Conservation (phyloP, 2,888 invertebrate species). For the Unio pictorum region DNA sequence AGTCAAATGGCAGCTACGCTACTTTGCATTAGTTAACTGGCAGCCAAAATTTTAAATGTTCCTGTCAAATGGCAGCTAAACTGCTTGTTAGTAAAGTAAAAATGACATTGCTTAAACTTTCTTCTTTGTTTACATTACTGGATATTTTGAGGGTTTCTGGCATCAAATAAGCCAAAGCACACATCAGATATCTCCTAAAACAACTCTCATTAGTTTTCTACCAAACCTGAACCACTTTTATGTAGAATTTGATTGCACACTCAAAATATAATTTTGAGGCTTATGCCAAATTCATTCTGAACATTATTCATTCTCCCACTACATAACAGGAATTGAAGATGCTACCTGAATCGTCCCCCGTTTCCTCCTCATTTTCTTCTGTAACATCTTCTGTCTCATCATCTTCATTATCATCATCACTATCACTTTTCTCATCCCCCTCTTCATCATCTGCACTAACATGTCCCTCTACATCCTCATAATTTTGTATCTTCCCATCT, state of each 20-base stretch:
- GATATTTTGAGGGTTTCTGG: too few relatives aligned
- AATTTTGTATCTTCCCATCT: constrained; percentile 43
- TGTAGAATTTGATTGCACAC: neutral
- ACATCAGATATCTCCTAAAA: neutral
- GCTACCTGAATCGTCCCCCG: constrained; percentile 8
- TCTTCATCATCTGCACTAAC: constrained; percentile 47
- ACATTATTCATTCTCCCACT: neutral
- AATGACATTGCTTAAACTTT: too few relatives aligned
- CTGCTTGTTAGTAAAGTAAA: too few relatives aligned
- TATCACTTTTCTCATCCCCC: constrained; percentile 67
- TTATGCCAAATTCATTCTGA: too few relatives aligned
- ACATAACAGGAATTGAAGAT: constrained; percentile 1
- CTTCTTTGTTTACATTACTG: too few relatives aligned
- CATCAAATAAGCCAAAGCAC: too few relatives aligned
- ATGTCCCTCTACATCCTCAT: constrained; percentile 29
- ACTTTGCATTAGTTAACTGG: too few relatives aligned
- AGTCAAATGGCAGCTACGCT: too few relatives aligned
- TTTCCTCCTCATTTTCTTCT: constrained; percentile 44
- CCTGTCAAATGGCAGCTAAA: too few relatives aligned
- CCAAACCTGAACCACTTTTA: neutral
- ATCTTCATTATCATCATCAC: constrained; percentile 33
- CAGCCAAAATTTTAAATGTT: too few relatives aligned
- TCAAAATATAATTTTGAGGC: too few relatives aligned
- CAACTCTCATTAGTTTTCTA: neutral
- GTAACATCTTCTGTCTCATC: constrained; percentile 26